A percentile compares a stretch with the other conserved stretches of the same genome.
phyloP scores from a whole-genome alignment of 2,888 invertebrate genomes.

The Sarcophaga rosellei region DNA sequence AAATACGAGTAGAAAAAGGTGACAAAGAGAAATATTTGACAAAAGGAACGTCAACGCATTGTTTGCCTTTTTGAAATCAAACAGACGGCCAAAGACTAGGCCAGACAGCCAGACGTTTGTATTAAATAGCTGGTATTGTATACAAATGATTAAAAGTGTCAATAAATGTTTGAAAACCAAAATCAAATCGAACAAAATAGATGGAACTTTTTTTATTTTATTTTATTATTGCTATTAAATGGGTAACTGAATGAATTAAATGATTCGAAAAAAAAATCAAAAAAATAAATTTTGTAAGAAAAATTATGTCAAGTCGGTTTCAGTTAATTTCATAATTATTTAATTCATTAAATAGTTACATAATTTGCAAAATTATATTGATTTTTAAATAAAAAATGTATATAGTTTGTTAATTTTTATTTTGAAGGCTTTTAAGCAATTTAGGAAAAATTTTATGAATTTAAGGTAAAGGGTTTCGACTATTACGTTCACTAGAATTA shows the following conservation, averaged over 20 bases:
- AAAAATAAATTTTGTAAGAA: background rate
- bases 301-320: background rate
- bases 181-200: background rate
- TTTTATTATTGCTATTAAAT: slow-evolving; percentile 3
- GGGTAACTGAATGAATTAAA: slow-evolving; percentile 13
- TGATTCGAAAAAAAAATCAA: background rate
- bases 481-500: no score
- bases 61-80: background rate
- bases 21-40: background rate
- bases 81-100: background rate
- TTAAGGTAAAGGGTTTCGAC: no score
- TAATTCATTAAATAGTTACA: no score
- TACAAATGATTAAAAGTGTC: background rate
- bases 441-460: no score
- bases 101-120: background rate
- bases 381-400: no score
- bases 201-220: background rate
- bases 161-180: background rate
- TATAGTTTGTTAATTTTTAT: no score
- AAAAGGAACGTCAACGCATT: slow-evolving; percentile 49
- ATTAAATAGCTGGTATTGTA: background rate
- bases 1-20: background rate
- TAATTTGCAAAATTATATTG: no score
- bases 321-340: no score
- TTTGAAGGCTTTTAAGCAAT: no score